Evolutionary conservation across 2,888 invertebrate species (phyloP), one percentile per base, ranked within the genome.

Genomic region (Lithosia quadra): DNA sequence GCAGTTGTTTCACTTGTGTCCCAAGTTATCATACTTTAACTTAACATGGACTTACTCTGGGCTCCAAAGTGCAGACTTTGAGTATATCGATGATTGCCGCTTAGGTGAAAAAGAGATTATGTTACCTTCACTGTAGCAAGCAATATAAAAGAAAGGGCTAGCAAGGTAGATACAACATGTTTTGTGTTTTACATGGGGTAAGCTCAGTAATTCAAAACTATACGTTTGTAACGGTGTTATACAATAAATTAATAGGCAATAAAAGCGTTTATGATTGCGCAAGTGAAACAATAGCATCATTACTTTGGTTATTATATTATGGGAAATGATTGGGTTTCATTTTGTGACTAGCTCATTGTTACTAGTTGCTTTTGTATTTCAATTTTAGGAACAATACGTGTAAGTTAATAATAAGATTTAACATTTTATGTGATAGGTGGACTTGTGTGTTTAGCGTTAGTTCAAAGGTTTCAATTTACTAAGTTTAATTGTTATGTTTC

Each of bases 281-380:
- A 74, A 77, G 69, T 71, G 63, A 69, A 74, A 82, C 82, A 83
- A 84, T 78, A 63, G 75, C 36, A 60, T 76, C 76, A 76, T 79
- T 78, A 82, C 58, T 72, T 76, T 63, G 64, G 73, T 77, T 76
- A 78, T 73, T 73, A 74, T 76, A 73, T n/a, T 69, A 74, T 80
- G 71, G 71, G 74, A 82, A 78, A 75, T 76, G 64, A 77, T 82
- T 81, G 77, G 79, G 78, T 74, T 82, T 84, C 78, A 73, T 76
- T 78, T 73, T n/a, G 73, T 66, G 67, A 62, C 74, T 72, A 71
- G 67, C 62, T 75, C 74, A 75, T 77, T 75, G 79, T 75, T 75
- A 63, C 58, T 65, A 11, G n/a, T 56, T 34, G 63, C 74, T 75
- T 78, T 83, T 82, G 79, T 83, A 67, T 61, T 72, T 56, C 57